Evolutionary conservation across 2,888 invertebrate species (phyloP), one percentile per base, ranked within the genome.

Genomic region (Ommatoiulus sabulosus): DNA sequence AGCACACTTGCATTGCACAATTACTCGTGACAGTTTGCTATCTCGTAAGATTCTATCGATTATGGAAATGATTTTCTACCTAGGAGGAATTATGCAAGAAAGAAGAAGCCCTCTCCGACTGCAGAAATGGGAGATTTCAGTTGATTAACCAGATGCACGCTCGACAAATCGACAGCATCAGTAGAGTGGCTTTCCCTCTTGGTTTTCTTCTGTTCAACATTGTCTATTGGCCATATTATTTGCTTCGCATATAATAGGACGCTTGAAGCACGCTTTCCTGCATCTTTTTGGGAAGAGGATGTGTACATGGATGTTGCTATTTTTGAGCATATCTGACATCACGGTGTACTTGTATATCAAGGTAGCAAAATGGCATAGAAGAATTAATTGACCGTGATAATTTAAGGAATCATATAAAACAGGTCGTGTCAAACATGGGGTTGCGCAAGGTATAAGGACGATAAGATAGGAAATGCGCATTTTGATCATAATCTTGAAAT

Each of bases 191-290:
- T 87, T 93, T 93, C 90, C 93, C 93, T 3, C 89, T 93, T 52
- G 91, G 92, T 17, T 93, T 93, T 90, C 91, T 92, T 84, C 89
- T 93, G 80, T 93, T 93, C 91, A 93, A 93, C 90, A 90, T 92
- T 80, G 91, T 92, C 90, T 93, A 93, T 91, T 93, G 93, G 93
- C 92, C 92, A 6, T 93, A 93, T 90, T 93, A 93, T 89, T 89
- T 89, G 46, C 48, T 86, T 44, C 48, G 48, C 20, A 86, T 86
- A 20, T 86, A 86, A 44, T 80, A 35, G 20, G 35, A 35, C 24
- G 80, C 15, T 52, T 52, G 12, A 7, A 46, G 8, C 52, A 52
- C 52, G 12, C n/a, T n/a, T n/a, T n/a, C n/a, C n/a, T n/a, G n/a
- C n/a, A n/a, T n/a, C n/a, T n/a, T n/a, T n/a, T n/a, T n/a, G n/a